A percentile compares a stretch with the other conserved stretches of the same genome.
phyloP scores from a whole-genome alignment of 1,140 invertebrate species.

The Cheumatopsyche charites region DNA sequence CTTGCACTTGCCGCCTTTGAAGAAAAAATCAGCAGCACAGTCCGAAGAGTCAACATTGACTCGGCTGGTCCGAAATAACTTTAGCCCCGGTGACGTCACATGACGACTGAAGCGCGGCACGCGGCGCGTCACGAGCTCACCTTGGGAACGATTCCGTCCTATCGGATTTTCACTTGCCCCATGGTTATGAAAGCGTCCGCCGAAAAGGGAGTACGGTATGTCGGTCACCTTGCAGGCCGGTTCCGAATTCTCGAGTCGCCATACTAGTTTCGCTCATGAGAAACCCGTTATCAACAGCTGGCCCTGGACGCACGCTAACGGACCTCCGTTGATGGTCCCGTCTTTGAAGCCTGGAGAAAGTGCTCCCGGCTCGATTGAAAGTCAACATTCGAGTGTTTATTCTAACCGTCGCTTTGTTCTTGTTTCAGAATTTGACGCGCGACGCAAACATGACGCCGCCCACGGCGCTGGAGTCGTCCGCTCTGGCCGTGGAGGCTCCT shows the following conservation, averaged over 20 bases:
- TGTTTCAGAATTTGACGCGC: slow-evolving; percentile 22
- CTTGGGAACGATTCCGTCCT: too few relatives aligned
- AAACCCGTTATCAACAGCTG: slow-evolving; percentile 30
- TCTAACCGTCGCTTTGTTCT: slow-evolving; percentile 8
- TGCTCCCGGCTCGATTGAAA: slow-evolving; percentile 27
- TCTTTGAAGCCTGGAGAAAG: slow-evolving; percentile 7
- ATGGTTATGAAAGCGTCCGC: too few relatives aligned
- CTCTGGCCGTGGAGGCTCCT: slow-evolving; percentile 44
- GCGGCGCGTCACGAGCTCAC: slow-evolving; percentile 10
- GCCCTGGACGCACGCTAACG: slow-evolving; percentile 26
- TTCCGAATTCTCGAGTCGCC: slow-evolving; percentile 22
- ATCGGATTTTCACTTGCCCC: too few relatives aligned
- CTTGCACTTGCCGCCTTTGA: too few relatives aligned
- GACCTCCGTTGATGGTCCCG: not conserved
- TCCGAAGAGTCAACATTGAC: not conserved
- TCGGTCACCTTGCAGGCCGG: slow-evolving; percentile 27
- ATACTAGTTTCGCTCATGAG: not conserved
- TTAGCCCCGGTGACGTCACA: slow-evolving; percentile 1
- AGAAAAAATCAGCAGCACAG: too few relatives aligned
- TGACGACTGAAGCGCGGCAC: not conserved
- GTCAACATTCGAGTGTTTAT: slow-evolving; percentile 13
- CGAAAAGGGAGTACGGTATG: not conserved
- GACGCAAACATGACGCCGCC: slow-evolving; percentile 46
- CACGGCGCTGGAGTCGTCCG: slow-evolving; percentile 43
- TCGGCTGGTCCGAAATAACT: slow-evolving; percentile 5